Conservation (phyloP, 2,888 invertebrate species). For the Microctonus aethiopoides region DNA sequence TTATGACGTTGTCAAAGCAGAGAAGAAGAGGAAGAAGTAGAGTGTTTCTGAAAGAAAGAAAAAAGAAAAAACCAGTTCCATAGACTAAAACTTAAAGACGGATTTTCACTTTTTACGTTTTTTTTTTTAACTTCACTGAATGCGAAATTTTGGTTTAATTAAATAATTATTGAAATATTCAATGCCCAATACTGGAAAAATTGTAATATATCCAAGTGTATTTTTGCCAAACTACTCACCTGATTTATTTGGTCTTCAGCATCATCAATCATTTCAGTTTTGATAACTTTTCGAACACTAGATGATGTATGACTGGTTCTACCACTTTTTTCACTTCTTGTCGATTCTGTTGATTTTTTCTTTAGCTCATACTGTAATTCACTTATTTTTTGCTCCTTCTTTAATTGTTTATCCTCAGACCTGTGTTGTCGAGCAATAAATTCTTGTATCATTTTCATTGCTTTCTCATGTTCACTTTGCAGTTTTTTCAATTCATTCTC, state of each 20-base stretch:
- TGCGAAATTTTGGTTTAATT: background rate
- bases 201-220: background rate
- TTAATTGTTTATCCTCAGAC: conserved; percentile 66
- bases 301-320: conserved; percentile 38
- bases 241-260: conserved; percentile 58
- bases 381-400: conserved; percentile 56
- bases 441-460: conserved; percentile 71
- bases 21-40: conserved; percentile 47
- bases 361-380: conserved; percentile 53
- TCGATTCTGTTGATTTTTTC: conserved; percentile 38
- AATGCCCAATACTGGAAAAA: background rate
- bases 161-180: background rate
- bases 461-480: conserved; percentile 71
- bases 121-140: background rate
- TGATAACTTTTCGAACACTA: conserved; percentile 46
- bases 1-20: conserved; percentile 48
- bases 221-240: conserved; percentile 49
- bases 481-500: conserved; percentile 66
- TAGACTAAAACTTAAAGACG: background rate
- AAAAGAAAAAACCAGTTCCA: conserved; percentile 42
- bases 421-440: conserved; percentile 71
- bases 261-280: conserved; percentile 49
- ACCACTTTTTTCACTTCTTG: conserved; percentile 30
- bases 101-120: background rate
- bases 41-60: conserved; percentile 55